Evolutionary conservation across 2,888 invertebrate species (phyloP), one percentile per base, ranked within the genome.

Genomic region (Rhaphigaster nebulosa): DNA sequence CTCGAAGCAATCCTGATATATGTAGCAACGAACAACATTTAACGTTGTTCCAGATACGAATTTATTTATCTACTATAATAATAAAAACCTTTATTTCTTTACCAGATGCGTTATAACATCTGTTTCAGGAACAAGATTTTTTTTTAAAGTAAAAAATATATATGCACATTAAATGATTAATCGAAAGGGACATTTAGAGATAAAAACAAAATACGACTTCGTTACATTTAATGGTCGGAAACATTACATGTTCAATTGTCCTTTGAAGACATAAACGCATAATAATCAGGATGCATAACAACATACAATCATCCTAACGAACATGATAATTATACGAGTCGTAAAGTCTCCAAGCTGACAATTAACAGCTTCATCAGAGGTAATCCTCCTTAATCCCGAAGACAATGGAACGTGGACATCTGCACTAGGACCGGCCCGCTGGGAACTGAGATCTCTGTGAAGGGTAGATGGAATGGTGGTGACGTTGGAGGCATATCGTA

Each of bases 301-400:
- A 45, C 1, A 12, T 23, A 84, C 84, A 84, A 84, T 84, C 12
- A 6, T 15, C n/a, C 84, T 84, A 84, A 84, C 84, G 84, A 84
- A 84, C 45, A 50, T 84, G 84, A 15, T 84, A 84, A 84, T 84
- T 45, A 18, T n/a, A 50, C 26, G 1, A 41, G 84, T 84, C 84
- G 45, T 84, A 84, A 84, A 84, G 18, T 50, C 84, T 50, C n/a
- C 3, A 3, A 6, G 84, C 3, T 84, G 84, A 84, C 84, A 84
- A 84, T 84, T 84, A 84, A 84, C 41, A 84, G 45, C 45, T 84
- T 50, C 45, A 50, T 84, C 84, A 84, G 8, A 84, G n/a, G 84
- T 84, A 84, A 84, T 84, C 84, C 84, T 84, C 45, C 45, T 50
- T 84, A 84, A 84, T 26, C 84, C 45, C 13, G n/a, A 45, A 50